Evolutionary conservation across 2,888 invertebrate species (phyloP), one percentile per base, ranked within the genome.

Genomic region (Lydus trimaculatus): DNA sequence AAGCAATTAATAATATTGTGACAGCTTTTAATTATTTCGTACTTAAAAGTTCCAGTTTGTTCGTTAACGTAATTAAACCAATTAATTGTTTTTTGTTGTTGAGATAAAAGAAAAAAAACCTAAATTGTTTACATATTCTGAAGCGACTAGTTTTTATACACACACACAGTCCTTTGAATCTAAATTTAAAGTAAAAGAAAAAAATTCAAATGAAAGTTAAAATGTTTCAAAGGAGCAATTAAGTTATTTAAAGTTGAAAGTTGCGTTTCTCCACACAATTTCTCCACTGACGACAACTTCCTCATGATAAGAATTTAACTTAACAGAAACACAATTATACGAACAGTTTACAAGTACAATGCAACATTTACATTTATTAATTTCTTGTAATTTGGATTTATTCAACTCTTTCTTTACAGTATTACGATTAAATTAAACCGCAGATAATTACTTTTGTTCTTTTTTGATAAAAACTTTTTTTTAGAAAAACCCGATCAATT

Each of bases 221-320:
- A 56, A 56, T 15, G 25, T 56, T 56, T 23, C 56, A 56, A 56
- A 56, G 56, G 25, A 15, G 20, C 31, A 61, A 61, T 65, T 61
- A 65, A 65, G 65, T 65, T 31, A 61, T 61, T 61, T 56, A 56
- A 56, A 56, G 48, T 33, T 52, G 31, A 36, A 65, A 61, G 61
- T 52, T 31, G 52, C 31, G 65, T 58, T 64, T 25, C 60, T 60
- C 31, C 58, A 31, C 43, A 60, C 43, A 60, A 65, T 60, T 65
- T 60, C 60, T 61, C 43, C n/a, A 61, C 52, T 52, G 56, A 25
- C 56, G 8, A 11, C 52, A 28, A 61, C 61, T 61, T 65, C 61
- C 65, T 48, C 31, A 20, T 31, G 65, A 65, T 65, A 64, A 64
- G 58, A 64, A 58, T 31, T 64, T 23, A 60, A 65, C 28, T 65